Evolutionary conservation across 2,113 vertebrate genomes (phyloP).

Genomic region (Callospermophilus lateralis): DNA sequence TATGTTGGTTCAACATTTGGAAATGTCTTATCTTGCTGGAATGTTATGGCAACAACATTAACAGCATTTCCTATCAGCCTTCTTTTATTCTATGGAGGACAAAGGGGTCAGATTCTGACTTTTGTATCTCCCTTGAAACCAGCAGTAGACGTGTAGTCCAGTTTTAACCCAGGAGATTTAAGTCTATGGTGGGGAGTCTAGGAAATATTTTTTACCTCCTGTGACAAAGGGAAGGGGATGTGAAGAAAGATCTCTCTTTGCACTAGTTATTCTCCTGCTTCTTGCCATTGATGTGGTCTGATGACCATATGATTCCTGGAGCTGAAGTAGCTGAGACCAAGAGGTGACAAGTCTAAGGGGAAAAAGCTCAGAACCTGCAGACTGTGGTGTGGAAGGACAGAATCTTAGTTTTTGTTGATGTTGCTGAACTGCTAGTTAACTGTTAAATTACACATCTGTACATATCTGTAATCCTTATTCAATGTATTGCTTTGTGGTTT

Average conservation of each 20-base stretch:
- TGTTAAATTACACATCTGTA: background rate
- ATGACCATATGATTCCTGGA: background rate
- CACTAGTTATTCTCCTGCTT: background rate
- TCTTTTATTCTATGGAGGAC: background rate
- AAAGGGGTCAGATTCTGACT: background rate
- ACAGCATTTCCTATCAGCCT: background rate
- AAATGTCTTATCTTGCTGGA: background rate
- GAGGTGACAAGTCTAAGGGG: background rate
- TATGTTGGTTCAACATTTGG: background rate
- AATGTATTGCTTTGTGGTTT: background rate
- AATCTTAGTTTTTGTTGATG: background rate
- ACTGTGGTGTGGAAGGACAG: background rate
- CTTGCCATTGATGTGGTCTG: background rate
- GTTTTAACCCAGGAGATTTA: background rate
- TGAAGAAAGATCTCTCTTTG: background rate
- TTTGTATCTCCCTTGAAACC: background rate
- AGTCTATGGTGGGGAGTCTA: too few species aligned
- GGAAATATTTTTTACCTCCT: background rate
- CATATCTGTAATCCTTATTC: background rate
- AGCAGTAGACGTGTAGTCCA: background rate
- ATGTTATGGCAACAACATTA: background rate
- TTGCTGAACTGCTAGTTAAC: background rate
- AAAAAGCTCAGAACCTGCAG: background rate
- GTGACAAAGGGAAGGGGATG: background rate
- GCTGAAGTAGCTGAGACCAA: background rate